A percentile compares a stretch with the other conserved stretches of the same genome.
These are phyloP conservation scores for Antennarius striatus DNA, from an alignment of 2,113 vertebrate species.

Conservation along the genomic window DNA sequence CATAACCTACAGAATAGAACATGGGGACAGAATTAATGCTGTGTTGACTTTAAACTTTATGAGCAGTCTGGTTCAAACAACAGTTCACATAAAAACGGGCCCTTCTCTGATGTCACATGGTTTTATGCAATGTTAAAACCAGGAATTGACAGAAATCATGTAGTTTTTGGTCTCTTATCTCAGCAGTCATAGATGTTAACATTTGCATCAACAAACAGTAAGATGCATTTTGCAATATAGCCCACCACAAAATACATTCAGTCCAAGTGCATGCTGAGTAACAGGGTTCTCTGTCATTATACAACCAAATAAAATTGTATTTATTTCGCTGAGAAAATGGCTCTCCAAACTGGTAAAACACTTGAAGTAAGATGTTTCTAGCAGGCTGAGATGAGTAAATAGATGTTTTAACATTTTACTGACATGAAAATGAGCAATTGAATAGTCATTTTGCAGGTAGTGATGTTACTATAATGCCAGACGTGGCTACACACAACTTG, in stretches of 20 bases:
- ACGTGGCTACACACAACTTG: neutral
- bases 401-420: constrained; percentile 46
- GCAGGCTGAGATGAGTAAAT: constrained; percentile 33
- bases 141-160: constrained; percentile 7
- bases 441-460: constrained; percentile 21
- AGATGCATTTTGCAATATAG: neutral
- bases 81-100: constrained; percentile 1
- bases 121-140: neutral
- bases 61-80: constrained; percentile 11
- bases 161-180: neutral
- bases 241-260: constrained; percentile 21
- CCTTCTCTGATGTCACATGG: neutral
- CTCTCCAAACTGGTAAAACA: constrained; percentile 31
- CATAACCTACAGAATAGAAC: neutral
- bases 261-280: constrained; percentile 13
- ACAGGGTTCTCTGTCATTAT: constrained; percentile 16
- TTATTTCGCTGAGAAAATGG: constrained; percentile 23
- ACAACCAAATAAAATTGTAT: constrained; percentile 31
- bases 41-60: constrained; percentile 1
- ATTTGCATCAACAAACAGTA: constrained; percentile 23
- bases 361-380: constrained; percentile 46
- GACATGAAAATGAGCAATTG: constrained; percentile 41
- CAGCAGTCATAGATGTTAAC: constrained; percentile 1
- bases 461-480: neutral
- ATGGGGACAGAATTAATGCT: neutral